Evolutionary conservation across 2,888 invertebrate species (phyloP).

Genomic region (Macaria notata): DNA sequence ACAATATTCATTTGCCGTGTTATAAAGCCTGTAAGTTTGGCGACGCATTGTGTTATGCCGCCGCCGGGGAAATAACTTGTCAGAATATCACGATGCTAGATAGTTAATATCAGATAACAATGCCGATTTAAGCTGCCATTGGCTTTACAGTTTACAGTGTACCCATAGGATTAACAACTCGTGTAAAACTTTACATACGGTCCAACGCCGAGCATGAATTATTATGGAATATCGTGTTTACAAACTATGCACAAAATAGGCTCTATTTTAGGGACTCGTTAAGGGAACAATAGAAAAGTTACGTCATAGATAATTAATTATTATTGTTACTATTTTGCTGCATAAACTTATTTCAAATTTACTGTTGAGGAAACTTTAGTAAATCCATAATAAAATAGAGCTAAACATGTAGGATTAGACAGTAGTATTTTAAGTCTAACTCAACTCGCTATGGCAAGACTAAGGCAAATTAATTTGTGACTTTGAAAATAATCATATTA

Average conservation of each 20-base stretch:
- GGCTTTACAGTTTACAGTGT: conserved; percentile 5
- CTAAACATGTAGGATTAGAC: no score
- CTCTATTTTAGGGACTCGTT: no score
- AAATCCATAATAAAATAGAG: no score
- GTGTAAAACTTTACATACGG: conserved; percentile 7
- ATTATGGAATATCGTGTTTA: no score
- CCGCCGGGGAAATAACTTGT: conserved; percentile 57
- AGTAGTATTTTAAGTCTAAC: conserved; percentile 4
- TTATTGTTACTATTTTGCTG: no score
- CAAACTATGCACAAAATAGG: no score
- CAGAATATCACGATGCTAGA: conserved; percentile 40
- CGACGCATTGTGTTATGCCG: conserved; percentile 33
- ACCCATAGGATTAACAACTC: conserved; percentile 20
- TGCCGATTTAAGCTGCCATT: conserved; percentile 28
- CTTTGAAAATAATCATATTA: conserved; percentile 30
- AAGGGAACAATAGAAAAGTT: no score
- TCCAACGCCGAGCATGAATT: not conserved
- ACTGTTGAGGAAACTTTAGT: no score
- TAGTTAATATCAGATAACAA: conserved; percentile 39
- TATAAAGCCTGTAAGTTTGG: conserved; percentile 31
- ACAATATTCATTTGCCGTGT: no score
- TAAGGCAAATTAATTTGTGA: conserved; percentile 33
- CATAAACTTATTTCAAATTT: no score
- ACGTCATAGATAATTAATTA: no score
- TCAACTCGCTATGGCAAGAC: conserved; percentile 26